These are phyloP conservation scores for Struthidea cinerea DNA, from an alignment of 2,113 vertebrate species.

Conservation along the genomic window DNA sequence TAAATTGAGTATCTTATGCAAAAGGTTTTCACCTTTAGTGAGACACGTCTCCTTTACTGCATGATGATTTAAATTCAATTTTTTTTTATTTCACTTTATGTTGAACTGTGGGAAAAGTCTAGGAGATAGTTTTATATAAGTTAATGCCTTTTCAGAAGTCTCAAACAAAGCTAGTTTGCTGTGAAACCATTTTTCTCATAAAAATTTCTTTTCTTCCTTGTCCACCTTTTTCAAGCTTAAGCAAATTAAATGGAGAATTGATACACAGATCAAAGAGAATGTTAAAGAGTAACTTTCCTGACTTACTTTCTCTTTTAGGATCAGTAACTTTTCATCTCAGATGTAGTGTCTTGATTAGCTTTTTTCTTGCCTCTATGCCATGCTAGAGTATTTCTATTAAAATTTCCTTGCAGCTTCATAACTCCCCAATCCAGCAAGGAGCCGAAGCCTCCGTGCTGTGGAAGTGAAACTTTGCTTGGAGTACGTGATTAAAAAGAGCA, in stretches of 20 bases:
- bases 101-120: neutral
- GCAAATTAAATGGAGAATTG: slow-evolving; percentile 29
- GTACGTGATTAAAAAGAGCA: neutral
- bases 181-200: neutral
- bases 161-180: neutral
- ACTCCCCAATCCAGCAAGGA: neutral
- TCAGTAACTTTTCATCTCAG: slow-evolving; percentile 26
- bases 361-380: neutral
- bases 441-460: neutral
- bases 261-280: slow-evolving; percentile 15
- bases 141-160: neutral
- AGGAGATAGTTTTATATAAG: neutral
- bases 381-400: neutral
- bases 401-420: neutral
- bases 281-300: neutral
- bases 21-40: neutral
- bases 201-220: slow-evolving; percentile 10
- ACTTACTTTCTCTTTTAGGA: neutral
- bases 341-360: neutral
- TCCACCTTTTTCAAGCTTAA: slow-evolving; percentile 31
- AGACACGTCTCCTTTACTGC: neutral
- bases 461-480: neutral
- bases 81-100: neutral
- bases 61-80: neutral
- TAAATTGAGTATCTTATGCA: neutral